Base-by-base conservation (phyloP, 2,888 invertebrate species). In the Eudemis profundana region DNA sequence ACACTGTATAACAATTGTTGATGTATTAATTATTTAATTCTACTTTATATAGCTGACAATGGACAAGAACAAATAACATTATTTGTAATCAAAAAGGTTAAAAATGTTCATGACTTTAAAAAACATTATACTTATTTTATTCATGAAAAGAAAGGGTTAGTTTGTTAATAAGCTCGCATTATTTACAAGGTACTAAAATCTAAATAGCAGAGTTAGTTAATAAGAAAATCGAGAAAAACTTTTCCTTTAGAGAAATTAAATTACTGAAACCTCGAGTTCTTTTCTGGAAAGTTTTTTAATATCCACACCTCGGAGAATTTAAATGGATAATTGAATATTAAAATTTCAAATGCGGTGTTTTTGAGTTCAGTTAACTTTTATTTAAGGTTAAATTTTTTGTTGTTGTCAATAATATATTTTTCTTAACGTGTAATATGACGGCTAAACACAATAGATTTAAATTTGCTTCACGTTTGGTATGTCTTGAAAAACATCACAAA, bases 271-370 rank as follows among this genome's bases (percentile, higher is more conserved):
- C 36, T 21, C 27, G 21, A 53, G 51, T 38, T 59, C 36, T 33
- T 59, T 36, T 59, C 12, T 19, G 23, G 5, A 46, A 64, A 65
- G 36, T 65, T 65, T 65, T 65, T 65, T 60, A 65, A 65, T 65
- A 65, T 60, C 47, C 60, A 40, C 38, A 53, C 59, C 53, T 57
- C 17, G 17, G 17, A 50, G 59, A 47, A 15, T 38, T 53, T 12
- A 57, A 64, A 33, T 42, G 17, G 23, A 46, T 64, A 51, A 50
- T 57, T 63, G 42, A 44, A 64, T 64, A 64, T 64, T 64, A 51
- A 51, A 64, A 59, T 27, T 64, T 64, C 27, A 27, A 33, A 36
- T 49, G 42, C 5, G 17, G 50, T 44, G 36, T 44, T 44, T 10
- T 51, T 15, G 4, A 36, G 50, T 44, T 19, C 46, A n/a, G 15